These are phyloP conservation scores for Piprites chloris DNA, from an alignment of 2,113 vertebrate species.

Conservation along the genomic window DNA sequence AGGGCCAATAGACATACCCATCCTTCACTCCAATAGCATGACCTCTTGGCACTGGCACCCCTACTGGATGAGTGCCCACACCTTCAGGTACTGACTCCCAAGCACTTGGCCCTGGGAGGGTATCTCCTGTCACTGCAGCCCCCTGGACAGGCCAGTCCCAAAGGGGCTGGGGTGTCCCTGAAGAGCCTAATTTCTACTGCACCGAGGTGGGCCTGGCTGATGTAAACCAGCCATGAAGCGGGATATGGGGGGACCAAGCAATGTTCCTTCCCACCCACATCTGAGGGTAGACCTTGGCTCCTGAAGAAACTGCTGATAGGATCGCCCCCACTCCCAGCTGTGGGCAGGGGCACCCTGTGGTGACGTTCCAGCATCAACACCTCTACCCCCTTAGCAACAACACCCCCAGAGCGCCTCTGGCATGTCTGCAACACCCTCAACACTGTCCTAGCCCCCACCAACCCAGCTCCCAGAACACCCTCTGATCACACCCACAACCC, in stretches of 20 bases:
- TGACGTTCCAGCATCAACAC: not conserved
- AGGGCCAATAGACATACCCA: not conserved
- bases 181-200: not conserved
- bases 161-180: not conserved
- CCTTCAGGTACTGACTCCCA: not conserved
- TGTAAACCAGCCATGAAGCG: not conserved
- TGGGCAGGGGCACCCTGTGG: not conserved
- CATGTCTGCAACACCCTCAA: not conserved
- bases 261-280: not conserved
- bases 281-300: constrained; percentile 11
- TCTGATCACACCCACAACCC: not conserved
- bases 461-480: not conserved
- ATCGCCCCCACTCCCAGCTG: not conserved
- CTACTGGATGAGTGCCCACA: not conserved
- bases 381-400: not conserved
- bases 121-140: not conserved
- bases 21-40: not conserved
- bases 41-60: not conserved
- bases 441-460: not conserved
- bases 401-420: not conserved
- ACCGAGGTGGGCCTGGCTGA: not conserved
- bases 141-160: not conserved
- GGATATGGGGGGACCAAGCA: not conserved
- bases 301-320: not conserved
- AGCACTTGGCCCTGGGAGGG: too few relatives aligned